Evolutionary conservation across 2,113 vertebrate species (phyloP).

Genomic region (Xenopus borealis): DNA sequence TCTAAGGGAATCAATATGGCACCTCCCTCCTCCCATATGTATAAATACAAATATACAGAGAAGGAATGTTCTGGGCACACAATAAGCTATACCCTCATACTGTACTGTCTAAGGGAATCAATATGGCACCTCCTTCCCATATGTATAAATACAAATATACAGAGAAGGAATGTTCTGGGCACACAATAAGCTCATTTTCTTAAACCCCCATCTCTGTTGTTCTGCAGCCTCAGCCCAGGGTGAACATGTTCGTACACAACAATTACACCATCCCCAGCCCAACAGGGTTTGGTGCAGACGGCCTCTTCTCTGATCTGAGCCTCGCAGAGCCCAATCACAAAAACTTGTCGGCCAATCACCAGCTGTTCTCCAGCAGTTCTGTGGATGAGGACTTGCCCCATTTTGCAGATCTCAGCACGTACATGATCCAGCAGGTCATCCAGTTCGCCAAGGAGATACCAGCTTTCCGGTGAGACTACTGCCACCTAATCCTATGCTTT

Average conservation of each 20-base stretch:
- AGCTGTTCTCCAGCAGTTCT: neutral
- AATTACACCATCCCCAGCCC: neutral
- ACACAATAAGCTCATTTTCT: neutral
- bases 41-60: too few species aligned
- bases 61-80: too few species aligned
- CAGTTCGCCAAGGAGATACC: constrained; percentile 67
- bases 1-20: too few species aligned
- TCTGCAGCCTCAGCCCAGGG: neutral
- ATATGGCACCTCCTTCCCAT: too few species aligned
- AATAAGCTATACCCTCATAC: too few species aligned
- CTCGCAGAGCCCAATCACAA: neutral
- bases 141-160: too few species aligned
- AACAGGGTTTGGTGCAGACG: accelerated
- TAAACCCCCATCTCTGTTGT: neutral
- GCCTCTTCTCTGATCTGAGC: neutral
- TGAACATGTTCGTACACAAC: neutral
- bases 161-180: too few species aligned
- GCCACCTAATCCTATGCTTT: too few species aligned
- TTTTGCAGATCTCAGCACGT: constrained; percentile 62
- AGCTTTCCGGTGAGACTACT: constrained; percentile 52
- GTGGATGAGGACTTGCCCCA: constrained; percentile 49
- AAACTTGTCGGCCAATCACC: neutral
- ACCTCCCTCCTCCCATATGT: too few species aligned
- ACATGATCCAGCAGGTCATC: constrained; percentile 65
- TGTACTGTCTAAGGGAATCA: too few species aligned